A percentile compares a stretch with the other conserved stretches of the same genome.
phyloP scores from a whole-genome alignment of 64 coral and sea anemone species.

The Anthopleura sola region DNA sequence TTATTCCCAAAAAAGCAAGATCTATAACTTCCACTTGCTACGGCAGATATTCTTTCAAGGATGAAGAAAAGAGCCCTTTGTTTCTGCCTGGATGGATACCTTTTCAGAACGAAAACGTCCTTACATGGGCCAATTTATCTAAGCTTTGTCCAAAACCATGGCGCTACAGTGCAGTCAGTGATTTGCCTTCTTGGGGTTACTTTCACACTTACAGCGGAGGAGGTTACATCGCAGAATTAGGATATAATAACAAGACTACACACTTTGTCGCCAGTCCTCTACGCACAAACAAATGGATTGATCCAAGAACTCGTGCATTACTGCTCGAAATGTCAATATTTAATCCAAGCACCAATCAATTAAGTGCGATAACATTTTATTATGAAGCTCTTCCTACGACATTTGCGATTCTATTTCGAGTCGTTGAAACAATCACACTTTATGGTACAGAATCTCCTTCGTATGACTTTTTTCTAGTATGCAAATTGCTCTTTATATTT shows the following conservation, averaged over 20 bases:
- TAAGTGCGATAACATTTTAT: slow-evolving; percentile 39
- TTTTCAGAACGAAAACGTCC: not conserved
- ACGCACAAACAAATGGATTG: slow-evolving; percentile 38
- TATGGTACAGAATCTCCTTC: slow-evolving; percentile 47
- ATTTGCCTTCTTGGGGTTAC: not conserved
- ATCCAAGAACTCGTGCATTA: slow-evolving; percentile 39
- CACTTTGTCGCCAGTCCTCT: not conserved
- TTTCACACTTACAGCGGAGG: slow-evolving; percentile 46
- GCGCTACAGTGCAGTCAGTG: slow-evolving; percentile 40
- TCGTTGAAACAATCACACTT: slow-evolving; percentile 49
- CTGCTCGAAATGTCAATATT: slow-evolving; percentile 60
- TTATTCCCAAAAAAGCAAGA: slow-evolving; percentile 20
- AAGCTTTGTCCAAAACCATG: slow-evolving; percentile 58
- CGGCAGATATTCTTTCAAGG: not conserved
- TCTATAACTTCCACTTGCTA: slow-evolving; percentile 14
- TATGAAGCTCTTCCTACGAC: slow-evolving; percentile 46
- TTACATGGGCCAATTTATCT: slow-evolving; percentile 8
- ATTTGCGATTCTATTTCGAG: slow-evolving; percentile 9
- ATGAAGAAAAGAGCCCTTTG: slow-evolving; percentile 15
- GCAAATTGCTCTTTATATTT: slow-evolving; percentile 59
- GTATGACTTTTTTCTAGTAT: slow-evolving; percentile 29
- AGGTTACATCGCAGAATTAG: slow-evolving; percentile 58
- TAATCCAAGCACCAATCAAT: slow-evolving; percentile 45
- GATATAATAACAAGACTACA: slow-evolving; percentile 42
- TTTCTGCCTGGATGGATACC: slow-evolving; percentile 43